phyloP scores from a whole-genome alignment of 2,113 vertebrate genomes.

The Pagrus major region DNA sequence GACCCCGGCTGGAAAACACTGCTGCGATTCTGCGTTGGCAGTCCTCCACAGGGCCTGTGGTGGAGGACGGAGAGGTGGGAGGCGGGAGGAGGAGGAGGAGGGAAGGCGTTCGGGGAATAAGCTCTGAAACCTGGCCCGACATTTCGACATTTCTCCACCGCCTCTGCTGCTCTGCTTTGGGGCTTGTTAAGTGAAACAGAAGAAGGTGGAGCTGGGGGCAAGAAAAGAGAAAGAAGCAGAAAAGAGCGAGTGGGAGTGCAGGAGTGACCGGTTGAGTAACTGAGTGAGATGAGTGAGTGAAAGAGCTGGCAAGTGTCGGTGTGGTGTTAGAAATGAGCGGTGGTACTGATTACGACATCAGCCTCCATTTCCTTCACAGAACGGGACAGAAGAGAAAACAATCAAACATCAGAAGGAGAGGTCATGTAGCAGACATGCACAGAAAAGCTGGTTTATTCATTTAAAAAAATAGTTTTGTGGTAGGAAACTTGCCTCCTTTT shows the following conservation, averaged over 20 bases:
- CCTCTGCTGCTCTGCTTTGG: constrained; percentile 37
- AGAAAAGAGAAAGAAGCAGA: constrained; percentile 6
- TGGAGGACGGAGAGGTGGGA: neutral
- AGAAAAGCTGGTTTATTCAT: neutral
- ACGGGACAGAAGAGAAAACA: constrained; percentile 9
- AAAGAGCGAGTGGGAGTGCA: constrained; percentile 25
- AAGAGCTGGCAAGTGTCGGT: neutral
- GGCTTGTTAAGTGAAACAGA: constrained; percentile 54
- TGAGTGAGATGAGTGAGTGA: constrained; percentile 7
- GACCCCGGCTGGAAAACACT: constrained; percentile 20
- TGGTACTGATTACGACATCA: constrained; percentile 38
- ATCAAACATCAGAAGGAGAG: neutral
- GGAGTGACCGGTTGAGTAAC: constrained; percentile 32
- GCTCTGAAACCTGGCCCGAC: constrained; percentile 35
- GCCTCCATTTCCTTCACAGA: constrained; percentile 20
- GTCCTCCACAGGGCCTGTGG: constrained; percentile 16
- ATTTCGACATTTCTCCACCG: constrained; percentile 56
- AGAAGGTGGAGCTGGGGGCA: constrained; percentile 26
- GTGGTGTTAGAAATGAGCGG: neutral
- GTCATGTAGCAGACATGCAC: constrained; percentile 6
- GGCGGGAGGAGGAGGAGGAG: neutral
- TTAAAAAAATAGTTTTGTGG: neutral
- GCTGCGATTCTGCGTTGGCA: constrained; percentile 30
- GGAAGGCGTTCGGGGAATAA: neutral
- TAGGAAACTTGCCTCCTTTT: no score